These are phyloP conservation scores for Hippasteria phrygiana DNA, from an alignment of 53 echinoderm and acorn worm genomes.

Conservation along the genomic window DNA sequence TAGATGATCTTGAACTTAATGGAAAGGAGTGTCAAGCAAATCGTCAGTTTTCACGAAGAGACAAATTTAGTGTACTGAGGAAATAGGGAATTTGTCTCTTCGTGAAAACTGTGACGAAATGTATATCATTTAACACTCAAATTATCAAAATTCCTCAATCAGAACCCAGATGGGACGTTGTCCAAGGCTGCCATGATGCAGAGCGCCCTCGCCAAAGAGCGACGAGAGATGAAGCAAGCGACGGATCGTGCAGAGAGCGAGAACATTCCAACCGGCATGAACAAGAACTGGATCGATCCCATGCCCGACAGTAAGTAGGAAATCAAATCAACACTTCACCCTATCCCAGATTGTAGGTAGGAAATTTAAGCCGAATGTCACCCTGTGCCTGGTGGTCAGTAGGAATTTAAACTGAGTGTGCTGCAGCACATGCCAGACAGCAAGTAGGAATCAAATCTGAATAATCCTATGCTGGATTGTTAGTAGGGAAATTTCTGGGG, in stretches of 20 bases:
- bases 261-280: constrained; percentile 97
- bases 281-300: constrained; percentile 99
- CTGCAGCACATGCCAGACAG: background rate
- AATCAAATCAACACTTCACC: background rate
- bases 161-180: constrained; percentile 97
- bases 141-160: background rate
- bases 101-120: too few species aligned
- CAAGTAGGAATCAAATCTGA: background rate
- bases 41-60: too few species aligned
- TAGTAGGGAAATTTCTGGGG: too few species aligned
- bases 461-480: too few species aligned
- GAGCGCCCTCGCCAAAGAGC: constrained; percentile 93
- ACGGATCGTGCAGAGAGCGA: constrained; percentile 91
- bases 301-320: constrained; percentile 93
- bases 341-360: background rate
- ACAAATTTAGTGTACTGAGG: too few species aligned
- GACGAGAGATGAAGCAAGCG: constrained; percentile 93
- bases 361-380: background rate
- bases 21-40: too few species aligned
- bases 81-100: too few species aligned
- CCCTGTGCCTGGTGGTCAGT: too few species aligned
- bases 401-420: too few species aligned
- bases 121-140: background rate
- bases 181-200: constrained; percentile 99
- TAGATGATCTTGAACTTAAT: too few species aligned